Conservation (phyloP, 1,140 invertebrate species). For the Anoplolepis gracilipes region DNA sequence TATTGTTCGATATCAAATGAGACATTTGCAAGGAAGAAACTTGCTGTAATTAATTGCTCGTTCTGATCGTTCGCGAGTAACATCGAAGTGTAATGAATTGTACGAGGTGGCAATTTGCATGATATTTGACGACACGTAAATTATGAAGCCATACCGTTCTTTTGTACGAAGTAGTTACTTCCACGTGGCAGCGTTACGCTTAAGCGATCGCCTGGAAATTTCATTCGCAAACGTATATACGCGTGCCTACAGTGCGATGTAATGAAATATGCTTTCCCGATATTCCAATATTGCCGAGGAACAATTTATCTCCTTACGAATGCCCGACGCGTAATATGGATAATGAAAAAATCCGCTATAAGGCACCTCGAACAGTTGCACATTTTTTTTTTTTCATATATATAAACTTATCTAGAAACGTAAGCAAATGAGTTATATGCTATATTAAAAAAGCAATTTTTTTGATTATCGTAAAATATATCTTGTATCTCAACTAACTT, state of each 20-base stretch:
- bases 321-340: slow-evolving; percentile 67
- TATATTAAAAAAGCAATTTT: not conserved
- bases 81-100: slow-evolving; percentile 29
- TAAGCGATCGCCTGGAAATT: slow-evolving; percentile 70
- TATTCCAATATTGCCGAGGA: slow-evolving; percentile 80
- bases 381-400: slow-evolving; percentile 62
- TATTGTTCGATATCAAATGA: slow-evolving; percentile 9
- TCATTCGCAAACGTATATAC: slow-evolving; percentile 57
- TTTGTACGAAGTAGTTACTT: slow-evolving; percentile 71
- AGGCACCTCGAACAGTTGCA: slow-evolving; percentile 53
- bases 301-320: slow-evolving; percentile 79
- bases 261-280: slow-evolving; percentile 82
- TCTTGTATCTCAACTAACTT: not conserved
- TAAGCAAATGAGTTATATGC: slow-evolving; percentile 44
- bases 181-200: slow-evolving; percentile 70
- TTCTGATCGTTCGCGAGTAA: slow-evolving; percentile 19
- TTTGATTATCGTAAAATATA: not conserved
- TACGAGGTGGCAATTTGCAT: slow-evolving; percentile 60
- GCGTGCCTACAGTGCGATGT: slow-evolving; percentile 60
- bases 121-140: slow-evolving; percentile 74
- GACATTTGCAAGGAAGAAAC: slow-evolving; percentile 19
- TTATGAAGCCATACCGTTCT: slow-evolving; percentile 51
- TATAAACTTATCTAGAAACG: slow-evolving; percentile 47
- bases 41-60: slow-evolving; percentile 20
- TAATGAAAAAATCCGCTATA: slow-evolving; percentile 74